Conservation (phyloP, 2,113 vertebrate species). For the Albula goreensis region DNA sequence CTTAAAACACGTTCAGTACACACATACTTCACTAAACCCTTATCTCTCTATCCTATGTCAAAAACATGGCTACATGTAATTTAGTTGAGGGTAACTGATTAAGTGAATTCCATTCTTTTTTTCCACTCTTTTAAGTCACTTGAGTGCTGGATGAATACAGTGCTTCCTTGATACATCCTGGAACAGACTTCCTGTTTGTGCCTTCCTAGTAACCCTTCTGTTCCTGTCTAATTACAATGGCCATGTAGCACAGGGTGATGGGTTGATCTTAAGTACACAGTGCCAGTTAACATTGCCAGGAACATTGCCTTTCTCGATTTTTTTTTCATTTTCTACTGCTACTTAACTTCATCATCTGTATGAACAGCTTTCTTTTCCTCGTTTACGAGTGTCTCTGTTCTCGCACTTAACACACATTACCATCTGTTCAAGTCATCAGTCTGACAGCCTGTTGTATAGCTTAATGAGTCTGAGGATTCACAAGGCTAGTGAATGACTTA, state of each 20-base stretch:
- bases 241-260: background rate
- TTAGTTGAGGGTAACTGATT: background rate
- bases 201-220: background rate
- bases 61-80: background rate
- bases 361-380: background rate
- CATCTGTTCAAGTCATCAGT: constrained; percentile 63
- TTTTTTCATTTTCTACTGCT: background rate
- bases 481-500: constrained; percentile 34
- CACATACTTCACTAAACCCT: background rate
- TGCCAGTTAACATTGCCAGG: background rate
- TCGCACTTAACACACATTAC: constrained; percentile 22
- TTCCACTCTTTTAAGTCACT: background rate
- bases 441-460: constrained; percentile 29
- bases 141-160: background rate
- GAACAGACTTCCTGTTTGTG: constrained; percentile 6
- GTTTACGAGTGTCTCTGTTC: constrained; percentile 22
- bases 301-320: background rate
- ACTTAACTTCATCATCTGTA: background rate
- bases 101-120: background rate
- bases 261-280: background rate
- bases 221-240: background rate
- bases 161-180: constrained; percentile 1
- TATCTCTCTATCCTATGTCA: background rate
- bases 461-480: constrained; percentile 35
- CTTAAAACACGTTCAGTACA: background rate